Conservation (phyloP, 37 sponge, comb jelly and placozoan genomes). For the Eunapius fragilis region DNA sequence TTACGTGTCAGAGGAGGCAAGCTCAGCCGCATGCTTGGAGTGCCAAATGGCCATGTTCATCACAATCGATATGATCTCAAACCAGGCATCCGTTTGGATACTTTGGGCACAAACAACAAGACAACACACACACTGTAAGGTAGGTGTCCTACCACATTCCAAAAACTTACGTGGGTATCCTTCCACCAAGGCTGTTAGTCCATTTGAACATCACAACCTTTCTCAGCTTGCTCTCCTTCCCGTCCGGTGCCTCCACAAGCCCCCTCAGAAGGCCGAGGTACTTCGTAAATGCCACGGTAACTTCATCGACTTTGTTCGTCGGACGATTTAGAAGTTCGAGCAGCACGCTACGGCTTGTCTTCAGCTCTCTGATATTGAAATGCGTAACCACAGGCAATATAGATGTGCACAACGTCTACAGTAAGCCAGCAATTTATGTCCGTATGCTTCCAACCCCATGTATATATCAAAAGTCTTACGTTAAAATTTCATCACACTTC, state of each 20-base stretch:
- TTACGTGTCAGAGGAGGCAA: constrained; percentile 85
- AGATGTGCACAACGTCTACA: no score
- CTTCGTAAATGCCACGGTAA: constrained; percentile 74
- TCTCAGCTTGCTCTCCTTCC: constrained; percentile 87
- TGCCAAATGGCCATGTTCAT: constrained; percentile 96
- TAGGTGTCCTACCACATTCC: neutral
- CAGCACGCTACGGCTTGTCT: constrained; percentile 57
- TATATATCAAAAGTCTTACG: constrained; percentile 54
- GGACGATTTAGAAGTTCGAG: constrained; percentile 68
- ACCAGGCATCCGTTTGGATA: constrained; percentile 84
- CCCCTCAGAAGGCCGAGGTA: constrained; percentile 77
- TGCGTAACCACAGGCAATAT: neutral
- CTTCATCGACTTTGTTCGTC: constrained; percentile 64
- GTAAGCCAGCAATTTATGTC: no score
- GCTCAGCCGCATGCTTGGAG: constrained; percentile 89
- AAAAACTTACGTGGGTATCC: constrained; percentile 60
- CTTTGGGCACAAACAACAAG: constrained; percentile 20
- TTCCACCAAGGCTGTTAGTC: constrained; percentile 83
- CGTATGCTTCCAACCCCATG: no score
- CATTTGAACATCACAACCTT: constrained; percentile 70
- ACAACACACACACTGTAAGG: neutral
- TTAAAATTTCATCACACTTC: constrained; percentile 74
- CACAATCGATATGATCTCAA: constrained; percentile 79
- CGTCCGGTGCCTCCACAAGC: constrained; percentile 74
- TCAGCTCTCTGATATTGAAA: constrained; percentile 80